Base-by-base conservation (phyloP, 2,113 vertebrate species). In the Myanophis thanlyinensis region DNA sequence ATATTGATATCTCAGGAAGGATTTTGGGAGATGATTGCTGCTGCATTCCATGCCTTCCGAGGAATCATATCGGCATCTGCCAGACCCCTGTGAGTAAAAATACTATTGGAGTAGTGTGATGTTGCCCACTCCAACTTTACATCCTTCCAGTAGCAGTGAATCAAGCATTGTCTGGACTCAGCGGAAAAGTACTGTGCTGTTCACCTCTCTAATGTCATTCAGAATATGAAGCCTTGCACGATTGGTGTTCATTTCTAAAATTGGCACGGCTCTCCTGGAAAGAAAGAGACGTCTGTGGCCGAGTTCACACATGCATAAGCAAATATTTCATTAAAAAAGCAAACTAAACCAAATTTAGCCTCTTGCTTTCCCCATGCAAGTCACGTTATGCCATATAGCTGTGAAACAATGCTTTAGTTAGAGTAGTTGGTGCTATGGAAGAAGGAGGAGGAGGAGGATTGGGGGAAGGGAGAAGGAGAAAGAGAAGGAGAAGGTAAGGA, bases 41-140 rank as follows among this genome's bases (percentile, higher is more conserved):
- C 67, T 96, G 95, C 80, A 84, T 44, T 95, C 92, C 30, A 6
- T 95, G 46, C 35, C 2, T 93, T 95, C 91, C 0, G 91, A 87
- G 80, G 92, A 90, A 93, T 91, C 86, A 91, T 93, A 92, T 93
- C 93, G 92, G 18, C 51, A 15, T 87, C 89, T 95, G 96, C 97
- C 97, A 97, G 97, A 97, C 96, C 97, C 96, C 96, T 93, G 30
- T 94, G 95, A 96, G 91, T 1, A 95, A 92, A 59, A 51, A 54
- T 25, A 13, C 94, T 91, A 93, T 91, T 18, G 13, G 95, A 80
- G 23, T 88, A 0, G 94, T 67, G 49, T 87, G 35, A 8, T 18
- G 35, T 85, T 8, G 40, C 91, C 62, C 35, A 93, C 85, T 96
- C 48, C 48, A 49, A 95, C 87, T 48, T 89, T 92, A 44, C 90